These are phyloP conservation scores for Loxodonta africana DNA, from an alignment of 2,113 vertebrate genomes.

Conservation along the genomic window DNA sequence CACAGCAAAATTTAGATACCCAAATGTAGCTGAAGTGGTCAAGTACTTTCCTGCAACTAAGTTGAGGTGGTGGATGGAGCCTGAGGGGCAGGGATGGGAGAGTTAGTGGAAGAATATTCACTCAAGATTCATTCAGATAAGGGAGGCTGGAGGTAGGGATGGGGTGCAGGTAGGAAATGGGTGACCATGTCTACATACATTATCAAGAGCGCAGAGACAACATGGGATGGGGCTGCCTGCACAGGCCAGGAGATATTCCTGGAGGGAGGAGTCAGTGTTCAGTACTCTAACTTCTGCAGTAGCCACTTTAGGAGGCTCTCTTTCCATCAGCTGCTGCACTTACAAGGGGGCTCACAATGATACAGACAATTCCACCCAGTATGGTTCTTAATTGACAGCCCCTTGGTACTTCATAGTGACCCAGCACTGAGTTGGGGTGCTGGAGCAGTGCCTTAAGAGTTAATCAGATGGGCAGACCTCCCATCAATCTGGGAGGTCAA, in stretches of 20 bases:
- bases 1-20: neutral
- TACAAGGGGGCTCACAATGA: neutral
- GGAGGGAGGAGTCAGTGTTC: neutral
- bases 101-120: neutral
- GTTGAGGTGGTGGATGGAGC: neutral
- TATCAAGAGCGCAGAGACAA: neutral
- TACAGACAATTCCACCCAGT: fast-evolving
- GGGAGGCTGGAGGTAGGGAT: neutral
- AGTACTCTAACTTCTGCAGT: neutral
- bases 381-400: neutral
- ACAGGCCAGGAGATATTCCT: neutral
- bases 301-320: neutral
- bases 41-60: neutral
- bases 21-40: neutral
- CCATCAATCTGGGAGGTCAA: neutral
- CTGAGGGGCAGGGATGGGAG: neutral
- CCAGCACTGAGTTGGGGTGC: neutral
- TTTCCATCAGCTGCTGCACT: neutral
- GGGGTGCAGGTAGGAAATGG: neutral
- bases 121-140: neutral
- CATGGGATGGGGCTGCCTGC: neutral
- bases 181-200: neutral
- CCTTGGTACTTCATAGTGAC: neutral
- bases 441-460: neutral
- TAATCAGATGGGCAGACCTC: neutral